Evolutionary conservation across 1,140 invertebrate genomes (phyloP).

Genomic region (Philaenus spumarius): DNA sequence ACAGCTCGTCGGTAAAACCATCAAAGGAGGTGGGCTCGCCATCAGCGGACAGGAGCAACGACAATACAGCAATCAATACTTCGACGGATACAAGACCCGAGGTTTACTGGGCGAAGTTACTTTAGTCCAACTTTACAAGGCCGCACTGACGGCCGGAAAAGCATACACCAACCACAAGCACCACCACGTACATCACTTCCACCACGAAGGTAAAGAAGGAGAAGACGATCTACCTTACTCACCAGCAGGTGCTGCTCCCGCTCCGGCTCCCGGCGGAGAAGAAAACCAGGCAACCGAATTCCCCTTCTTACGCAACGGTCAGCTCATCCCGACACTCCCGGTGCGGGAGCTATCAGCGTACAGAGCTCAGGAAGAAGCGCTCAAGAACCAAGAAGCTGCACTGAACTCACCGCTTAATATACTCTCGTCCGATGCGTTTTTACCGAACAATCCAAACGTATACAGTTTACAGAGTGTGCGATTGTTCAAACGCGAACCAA

Average conservation of each 20-base stretch:
- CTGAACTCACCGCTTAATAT: slow-evolving; percentile 7
- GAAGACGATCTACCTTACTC: slow-evolving; percentile 38
- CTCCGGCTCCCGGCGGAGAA: too few species aligned
- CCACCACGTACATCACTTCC: slow-evolving; percentile 70
- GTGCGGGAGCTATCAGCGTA: slow-evolving; percentile 25
- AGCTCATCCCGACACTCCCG: slow-evolving; percentile 26
- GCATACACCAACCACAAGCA: slow-evolving; percentile 78
- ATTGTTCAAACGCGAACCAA: slow-evolving; percentile 42
- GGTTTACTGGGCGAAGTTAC: slow-evolving; percentile 70
- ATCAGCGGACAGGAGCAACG: slow-evolving; percentile 65
- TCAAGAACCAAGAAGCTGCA: too few species aligned
- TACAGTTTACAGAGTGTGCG: slow-evolving; percentile 20
- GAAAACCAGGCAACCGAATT: background rate
- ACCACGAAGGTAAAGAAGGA: slow-evolving; percentile 53
- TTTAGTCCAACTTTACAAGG: slow-evolving; percentile 67
- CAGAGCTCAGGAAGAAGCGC: slow-evolving; percentile 7
- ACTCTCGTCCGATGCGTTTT: background rate
- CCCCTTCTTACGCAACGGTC: slow-evolving; percentile 17
- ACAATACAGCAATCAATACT: slow-evolving; percentile 42
- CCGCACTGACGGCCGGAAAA: slow-evolving; percentile 70
- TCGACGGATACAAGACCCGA: slow-evolving; percentile 45
- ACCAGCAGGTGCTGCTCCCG: too few species aligned
- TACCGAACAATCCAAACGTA: background rate
- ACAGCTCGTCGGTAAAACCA: slow-evolving; percentile 67
- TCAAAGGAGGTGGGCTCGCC: slow-evolving; percentile 65